Evolutionary conservation across 1,140 invertebrate species (phyloP).

Genomic region (Psix sp.): DNA sequence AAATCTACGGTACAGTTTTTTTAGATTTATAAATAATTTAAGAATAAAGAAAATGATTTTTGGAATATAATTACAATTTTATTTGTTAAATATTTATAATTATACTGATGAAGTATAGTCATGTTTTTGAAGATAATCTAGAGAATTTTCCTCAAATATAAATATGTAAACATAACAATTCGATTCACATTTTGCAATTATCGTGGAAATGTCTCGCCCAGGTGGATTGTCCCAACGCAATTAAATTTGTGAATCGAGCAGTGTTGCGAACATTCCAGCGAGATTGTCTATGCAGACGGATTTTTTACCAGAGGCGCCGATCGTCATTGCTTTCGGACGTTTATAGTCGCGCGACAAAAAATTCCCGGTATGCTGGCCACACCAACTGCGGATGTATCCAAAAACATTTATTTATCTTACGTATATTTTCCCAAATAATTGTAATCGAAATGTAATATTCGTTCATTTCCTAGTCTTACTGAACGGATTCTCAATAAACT

Average conservation of each 20-base stretch:
- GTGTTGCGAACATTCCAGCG: slow-evolving; percentile 40
- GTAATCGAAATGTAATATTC: too few species aligned
- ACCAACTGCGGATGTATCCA: not conserved
- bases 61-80: too few species aligned
- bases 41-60: too few species aligned
- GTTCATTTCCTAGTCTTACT: too few species aligned
- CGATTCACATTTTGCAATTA: slow-evolving; percentile 52
- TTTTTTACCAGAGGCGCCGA: slow-evolving; percentile 52
- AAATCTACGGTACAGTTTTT: too few species aligned
- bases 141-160: too few species aligned
- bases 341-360: slow-evolving; percentile 42
- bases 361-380: slow-evolving; percentile 37
- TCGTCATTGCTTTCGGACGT: slow-evolving; percentile 47
- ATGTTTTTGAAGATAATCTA: too few species aligned
- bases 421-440: too few species aligned
- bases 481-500: too few species aligned
- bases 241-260: slow-evolving; percentile 44
- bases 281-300: slow-evolving; percentile 43
- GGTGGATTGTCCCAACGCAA: slow-evolving; percentile 66
- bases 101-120: not conserved
- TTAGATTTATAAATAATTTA: too few species aligned
- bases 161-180: too few species aligned
- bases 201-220: slow-evolving; percentile 48
- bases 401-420: not conserved
- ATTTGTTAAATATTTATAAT: too few species aligned